Evolutionary conservation across 1,140 invertebrate genomes (phyloP).

Genomic region (Mylabris phalerata): DNA sequence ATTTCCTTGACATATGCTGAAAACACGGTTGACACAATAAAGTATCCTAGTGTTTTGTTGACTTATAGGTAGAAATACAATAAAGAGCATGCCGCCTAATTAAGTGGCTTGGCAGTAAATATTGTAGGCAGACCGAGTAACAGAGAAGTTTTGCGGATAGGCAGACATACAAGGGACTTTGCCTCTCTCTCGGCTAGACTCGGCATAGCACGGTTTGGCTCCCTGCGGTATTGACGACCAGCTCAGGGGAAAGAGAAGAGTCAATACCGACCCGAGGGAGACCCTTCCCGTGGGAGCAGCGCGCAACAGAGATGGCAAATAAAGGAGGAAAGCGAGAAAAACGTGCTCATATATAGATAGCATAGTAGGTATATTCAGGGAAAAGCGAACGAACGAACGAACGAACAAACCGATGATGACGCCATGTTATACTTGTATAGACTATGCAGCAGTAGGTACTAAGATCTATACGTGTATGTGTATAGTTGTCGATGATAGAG

Average conservation of each 20-base stretch:
- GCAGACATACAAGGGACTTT: conserved; percentile 22
- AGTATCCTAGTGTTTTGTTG: too few relatives aligned
- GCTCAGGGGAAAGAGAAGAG: conserved; percentile 40
- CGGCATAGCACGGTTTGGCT: conserved; percentile 30
- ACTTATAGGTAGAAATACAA: conserved; percentile 4
- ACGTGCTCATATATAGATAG: conserved; percentile 24
- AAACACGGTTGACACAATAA: neutral
- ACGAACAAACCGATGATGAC: too few relatives aligned
- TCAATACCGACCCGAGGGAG: conserved; percentile 43
- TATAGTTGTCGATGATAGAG: too few relatives aligned
- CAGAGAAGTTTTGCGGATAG: conserved; percentile 24
- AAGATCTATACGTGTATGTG: too few relatives aligned
- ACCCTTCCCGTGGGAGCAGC: conserved; percentile 30
- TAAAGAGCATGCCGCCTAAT: conserved; percentile 21
- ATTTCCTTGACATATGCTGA: neutral
- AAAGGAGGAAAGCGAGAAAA: conserved; percentile 12
- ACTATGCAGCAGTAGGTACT: too few relatives aligned
- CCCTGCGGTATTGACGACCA: conserved; percentile 44
- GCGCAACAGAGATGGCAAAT: conserved; percentile 14
- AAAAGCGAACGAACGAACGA: too few relatives aligned
- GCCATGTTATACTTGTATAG: too few relatives aligned
- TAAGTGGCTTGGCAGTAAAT: conserved; percentile 24
- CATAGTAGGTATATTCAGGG: too few relatives aligned
- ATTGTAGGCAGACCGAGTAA: conserved; percentile 22
- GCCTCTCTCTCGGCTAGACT: conserved; percentile 19